Base-by-base conservation (phyloP, 2,797 vertebrate species). In the Hybognathus amarus region DNA sequence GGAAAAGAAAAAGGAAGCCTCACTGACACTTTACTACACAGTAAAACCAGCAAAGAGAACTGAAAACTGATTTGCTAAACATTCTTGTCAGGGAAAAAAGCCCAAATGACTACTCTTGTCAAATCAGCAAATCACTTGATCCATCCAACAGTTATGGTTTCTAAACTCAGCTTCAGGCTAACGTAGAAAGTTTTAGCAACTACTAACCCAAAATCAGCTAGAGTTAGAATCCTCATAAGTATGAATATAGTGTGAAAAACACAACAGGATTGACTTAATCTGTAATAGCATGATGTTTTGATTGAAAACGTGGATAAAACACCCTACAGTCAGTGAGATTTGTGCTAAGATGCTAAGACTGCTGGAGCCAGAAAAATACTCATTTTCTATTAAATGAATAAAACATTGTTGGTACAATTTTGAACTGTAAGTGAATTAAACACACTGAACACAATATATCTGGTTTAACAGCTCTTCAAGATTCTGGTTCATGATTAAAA, bases 301-400 rank as follows among this genome's bases (percentile, higher is more conserved):
- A 40, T 59, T 59, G 33, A 20, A 13, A 73, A 52, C 11, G 40
- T 30, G 5, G 22, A 8, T 42, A 20, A n/a, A 3, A 63, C 36
- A 63, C 4, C 7, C 2, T 36, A 68, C 6, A 36, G 20, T 63
- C 20, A 33, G 24, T 63, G 18, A 59, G 17, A 70, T 47, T 3
- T 47, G 40, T n/a, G 70, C 80, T 75, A 82, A 68, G 9, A 76
- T 76, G 71, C 71, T 66, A 82, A 56, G 12, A 82, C n/a, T 38
- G 59, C 7, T 47, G 11, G 27, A 80, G 27, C 38, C 24, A 2
- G 9, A 3, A 18, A n/a, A 71, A 38, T 18, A 24, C 7, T 36
- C 2, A 73, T 69, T 47, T 36, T 33, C 11, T 56, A 27, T 30
- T 52, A 20, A 30, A 54, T 3, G 2, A 11, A 38, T 5, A 40